These are phyloP conservation scores for Aphaenogaster floridana DNA, from an alignment of 1,140 invertebrate genomes.

Conservation along the genomic window DNA sequence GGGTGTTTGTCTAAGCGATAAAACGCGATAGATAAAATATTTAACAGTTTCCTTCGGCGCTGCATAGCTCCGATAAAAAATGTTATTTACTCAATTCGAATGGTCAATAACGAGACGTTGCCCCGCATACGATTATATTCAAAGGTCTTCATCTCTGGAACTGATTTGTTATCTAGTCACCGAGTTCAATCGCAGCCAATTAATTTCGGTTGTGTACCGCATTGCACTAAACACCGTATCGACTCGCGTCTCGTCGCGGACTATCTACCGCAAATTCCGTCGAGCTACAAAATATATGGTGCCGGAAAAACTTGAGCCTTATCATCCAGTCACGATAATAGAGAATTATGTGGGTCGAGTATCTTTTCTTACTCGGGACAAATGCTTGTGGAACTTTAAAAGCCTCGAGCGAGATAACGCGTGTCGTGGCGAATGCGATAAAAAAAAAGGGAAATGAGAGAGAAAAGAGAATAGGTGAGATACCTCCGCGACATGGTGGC, in stretches of 20 bases:
- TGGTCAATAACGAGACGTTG: slow-evolving; percentile 10
- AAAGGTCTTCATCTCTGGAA: neutral
- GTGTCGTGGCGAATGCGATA: neutral
- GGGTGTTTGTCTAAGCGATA: slow-evolving; percentile 16
- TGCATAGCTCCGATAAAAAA: slow-evolving; percentile 43
- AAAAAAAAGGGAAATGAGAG: neutral
- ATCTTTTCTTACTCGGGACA: neutral
- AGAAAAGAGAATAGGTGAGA: slow-evolving; percentile 50
- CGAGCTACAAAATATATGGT: neutral
- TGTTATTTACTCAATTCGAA: slow-evolving; percentile 46
- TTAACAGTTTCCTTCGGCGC: slow-evolving; percentile 20
- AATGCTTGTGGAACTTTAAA: slow-evolving; percentile 22
- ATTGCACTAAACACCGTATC: neutral
- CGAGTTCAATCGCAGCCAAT: neutral
- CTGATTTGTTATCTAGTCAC: slow-evolving; percentile 15
- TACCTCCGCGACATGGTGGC: slow-evolving; percentile 85
- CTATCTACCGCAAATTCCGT: neutral
- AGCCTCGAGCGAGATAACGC: neutral
- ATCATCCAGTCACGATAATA: neutral
- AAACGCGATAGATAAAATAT: slow-evolving; percentile 36
- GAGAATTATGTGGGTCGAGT: slow-evolving; percentile 12
- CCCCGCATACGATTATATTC: neutral
- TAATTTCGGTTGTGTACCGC: neutral
- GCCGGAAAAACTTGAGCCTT: neutral
- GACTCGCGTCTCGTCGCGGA: neutral